Percentiles rank a stretch among this genome's conserved stretches.
These are phyloP conservation scores for Cossypha heuglini DNA, from an alignment of 2,797 vertebrate species.

Conservation along the genomic window DNA sequence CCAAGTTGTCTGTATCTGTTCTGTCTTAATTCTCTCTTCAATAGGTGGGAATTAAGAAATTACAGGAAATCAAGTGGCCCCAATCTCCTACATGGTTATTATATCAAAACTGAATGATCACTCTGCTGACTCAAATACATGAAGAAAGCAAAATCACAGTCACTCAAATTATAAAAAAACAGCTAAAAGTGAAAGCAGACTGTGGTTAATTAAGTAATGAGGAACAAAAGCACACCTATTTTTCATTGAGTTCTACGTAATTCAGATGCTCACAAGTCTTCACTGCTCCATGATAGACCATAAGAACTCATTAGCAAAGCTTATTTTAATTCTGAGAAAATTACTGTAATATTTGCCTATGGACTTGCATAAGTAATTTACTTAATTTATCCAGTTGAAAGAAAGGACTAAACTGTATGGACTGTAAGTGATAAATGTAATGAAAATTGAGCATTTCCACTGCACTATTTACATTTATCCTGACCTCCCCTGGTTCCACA, in stretches of 20 bases:
- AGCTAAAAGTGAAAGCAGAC: not conserved
- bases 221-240: not conserved
- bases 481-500: not conserved
- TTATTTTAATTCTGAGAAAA: slow-evolving; percentile 33
- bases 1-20: not conserved
- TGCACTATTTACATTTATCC: not conserved
- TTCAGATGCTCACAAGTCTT: not conserved
- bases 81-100: not conserved
- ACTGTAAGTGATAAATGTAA: not conserved
- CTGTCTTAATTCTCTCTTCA: not conserved
- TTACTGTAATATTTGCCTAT: slow-evolving; percentile 5
- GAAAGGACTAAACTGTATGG: not conserved
- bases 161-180: not conserved
- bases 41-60: not conserved
- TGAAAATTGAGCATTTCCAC: not conserved
- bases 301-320: slow-evolving; percentile 7
- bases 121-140: not conserved
- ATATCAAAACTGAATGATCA: not conserved
- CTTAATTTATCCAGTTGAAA: not conserved
- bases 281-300: not conserved
- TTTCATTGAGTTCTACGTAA: not conserved
- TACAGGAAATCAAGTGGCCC: not conserved
- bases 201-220: not conserved
- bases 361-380: not conserved
- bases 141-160: not conserved